phyloP scores from a whole-genome alignment of 2,888 invertebrate genomes.

The Tenodera sinensis region DNA sequence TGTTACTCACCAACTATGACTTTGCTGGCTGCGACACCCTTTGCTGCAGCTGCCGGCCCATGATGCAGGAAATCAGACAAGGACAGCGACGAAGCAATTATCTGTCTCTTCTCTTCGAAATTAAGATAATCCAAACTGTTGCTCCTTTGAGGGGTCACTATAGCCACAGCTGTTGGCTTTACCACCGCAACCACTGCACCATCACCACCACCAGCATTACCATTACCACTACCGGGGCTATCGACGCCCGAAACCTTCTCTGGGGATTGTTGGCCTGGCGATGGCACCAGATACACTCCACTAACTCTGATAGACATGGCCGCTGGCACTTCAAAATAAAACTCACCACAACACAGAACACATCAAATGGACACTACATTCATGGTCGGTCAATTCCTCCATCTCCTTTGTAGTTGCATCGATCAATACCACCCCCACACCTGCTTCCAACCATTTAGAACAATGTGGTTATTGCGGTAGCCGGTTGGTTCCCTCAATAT shows the following conservation, averaged over 20 bases:
- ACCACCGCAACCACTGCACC: slow-evolving; percentile 17
- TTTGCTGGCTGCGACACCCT: slow-evolving; percentile 41
- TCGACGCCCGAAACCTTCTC: slow-evolving; percentile 25
- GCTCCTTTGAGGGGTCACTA: slow-evolving; percentile 69
- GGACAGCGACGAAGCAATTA: slow-evolving; percentile 84
- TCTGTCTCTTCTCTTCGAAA: slow-evolving; percentile 85
- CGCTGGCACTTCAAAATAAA: neutral
- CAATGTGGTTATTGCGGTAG: neutral
- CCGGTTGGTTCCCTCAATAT: neutral
- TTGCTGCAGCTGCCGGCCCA: slow-evolving; percentile 43
- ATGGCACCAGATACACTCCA: slow-evolving; percentile 43
- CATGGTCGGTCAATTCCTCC: neutral
- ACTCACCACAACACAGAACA: neutral
- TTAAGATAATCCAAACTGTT: slow-evolving; percentile 85
- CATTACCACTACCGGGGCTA: slow-evolving; percentile 19
- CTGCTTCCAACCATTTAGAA: slow-evolving; percentile 15
- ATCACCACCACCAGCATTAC: neutral
- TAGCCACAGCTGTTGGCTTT: slow-evolving; percentile 44
- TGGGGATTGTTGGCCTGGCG: slow-evolving; percentile 36
- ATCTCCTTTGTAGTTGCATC: slow-evolving; percentile 10
- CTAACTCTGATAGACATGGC: slow-evolving; percentile 45
- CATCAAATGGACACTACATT: neutral
- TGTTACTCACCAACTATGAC: slow-evolving; percentile 36
- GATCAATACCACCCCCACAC: slow-evolving; percentile 14
- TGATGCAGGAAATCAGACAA: slow-evolving; percentile 80